Evolutionary conservation across 2,888 invertebrate species (phyloP).

Genomic region (Ophion ventricosus): DNA sequence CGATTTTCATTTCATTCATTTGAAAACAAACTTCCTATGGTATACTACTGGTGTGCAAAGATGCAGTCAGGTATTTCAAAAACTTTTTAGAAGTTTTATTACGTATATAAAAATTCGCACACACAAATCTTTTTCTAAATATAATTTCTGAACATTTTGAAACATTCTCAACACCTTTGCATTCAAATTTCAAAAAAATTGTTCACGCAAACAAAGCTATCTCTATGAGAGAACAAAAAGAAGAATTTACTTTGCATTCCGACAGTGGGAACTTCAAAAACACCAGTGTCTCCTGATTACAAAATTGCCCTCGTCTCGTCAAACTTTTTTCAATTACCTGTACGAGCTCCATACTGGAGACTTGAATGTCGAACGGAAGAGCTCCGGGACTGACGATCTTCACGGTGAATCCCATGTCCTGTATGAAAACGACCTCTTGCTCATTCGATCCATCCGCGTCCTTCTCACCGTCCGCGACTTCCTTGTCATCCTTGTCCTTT

Average conservation of each 20-base stretch:
- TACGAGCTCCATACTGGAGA: conserved; percentile 98
- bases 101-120: too few relatives aligned
- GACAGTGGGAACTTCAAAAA: not conserved
- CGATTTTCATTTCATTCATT: too few relatives aligned
- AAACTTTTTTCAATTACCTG: conserved; percentile 82
- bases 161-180: too few relatives aligned
- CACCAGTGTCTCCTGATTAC: not conserved
- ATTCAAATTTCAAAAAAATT: too few relatives aligned
- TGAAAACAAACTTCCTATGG: too few relatives aligned
- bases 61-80: too few relatives aligned
- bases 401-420: conserved; percentile 96
- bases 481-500: conserved; percentile 77
- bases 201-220: too few relatives aligned
- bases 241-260: not conserved
- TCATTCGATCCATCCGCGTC: conserved; percentile 81
- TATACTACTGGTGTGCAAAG: too few relatives aligned
- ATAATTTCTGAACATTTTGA: too few relatives aligned
- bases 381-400: conserved; percentile 96
- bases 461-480: conserved; percentile 63
- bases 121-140: too few relatives aligned
- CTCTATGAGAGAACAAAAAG: not conserved
- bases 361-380: conserved; percentile 97
- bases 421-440: conserved; percentile 93
- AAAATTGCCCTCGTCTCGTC: not conserved
- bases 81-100: too few relatives aligned